These are phyloP conservation scores for Hydrolagus colliei DNA, from an alignment of 2,797 vertebrate genomes.

Conservation along the genomic window DNA sequence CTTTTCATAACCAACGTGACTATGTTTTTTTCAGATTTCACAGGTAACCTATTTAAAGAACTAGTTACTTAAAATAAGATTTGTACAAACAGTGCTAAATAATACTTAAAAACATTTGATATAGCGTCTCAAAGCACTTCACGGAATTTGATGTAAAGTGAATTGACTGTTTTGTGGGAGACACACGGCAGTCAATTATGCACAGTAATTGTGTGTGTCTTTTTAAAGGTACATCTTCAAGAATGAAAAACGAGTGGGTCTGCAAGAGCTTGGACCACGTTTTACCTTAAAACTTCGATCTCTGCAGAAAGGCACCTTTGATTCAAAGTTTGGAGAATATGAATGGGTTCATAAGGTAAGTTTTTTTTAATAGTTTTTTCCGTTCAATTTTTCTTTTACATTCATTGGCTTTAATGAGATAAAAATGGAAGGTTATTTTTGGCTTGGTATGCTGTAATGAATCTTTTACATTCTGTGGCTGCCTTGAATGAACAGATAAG, in stretches of 20 bases:
- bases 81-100: neutral
- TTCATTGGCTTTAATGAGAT: too few species aligned
- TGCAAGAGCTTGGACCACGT: constrained; percentile 93
- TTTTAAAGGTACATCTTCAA: constrained; percentile 87
- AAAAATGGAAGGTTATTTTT: neutral
- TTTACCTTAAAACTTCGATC: constrained; percentile 94
- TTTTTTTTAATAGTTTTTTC: too few species aligned
- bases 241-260: constrained; percentile 94
- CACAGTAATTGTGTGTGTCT: neutral
- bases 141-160: too few species aligned
- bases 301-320: constrained; percentile 94
- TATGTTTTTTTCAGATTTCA: constrained; percentile 96
- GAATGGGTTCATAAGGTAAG: constrained; percentile 97
- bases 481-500: neutral
- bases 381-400: neutral
- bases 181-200: too few species aligned
- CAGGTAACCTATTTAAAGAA: constrained; percentile 57
- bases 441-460: neutral
- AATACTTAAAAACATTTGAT: neutral
- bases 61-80: neutral
- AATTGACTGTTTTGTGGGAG: too few species aligned
- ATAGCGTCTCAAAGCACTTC: too few species aligned
- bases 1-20: constrained; percentile 96
- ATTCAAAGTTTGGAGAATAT: constrained; percentile 94
- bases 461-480: neutral